Evolutionary conservation across 2,797 vertebrate genomes (phyloP).

Genomic region (Varecia variegata): DNA sequence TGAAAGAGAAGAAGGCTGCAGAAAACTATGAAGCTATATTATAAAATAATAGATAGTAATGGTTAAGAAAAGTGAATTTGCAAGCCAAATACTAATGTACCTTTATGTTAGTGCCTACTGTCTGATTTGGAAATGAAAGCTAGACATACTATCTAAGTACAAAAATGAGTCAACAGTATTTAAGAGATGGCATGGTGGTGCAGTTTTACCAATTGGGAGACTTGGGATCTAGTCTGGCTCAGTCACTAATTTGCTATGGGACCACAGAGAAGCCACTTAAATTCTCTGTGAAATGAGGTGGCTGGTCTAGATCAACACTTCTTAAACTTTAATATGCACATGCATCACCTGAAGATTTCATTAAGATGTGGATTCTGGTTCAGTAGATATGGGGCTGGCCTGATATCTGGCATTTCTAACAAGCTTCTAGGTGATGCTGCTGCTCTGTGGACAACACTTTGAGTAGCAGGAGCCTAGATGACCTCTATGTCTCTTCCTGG

Average conservation of each 20-base stretch:
- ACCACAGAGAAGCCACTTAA: background rate
- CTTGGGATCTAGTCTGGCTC: background rate
- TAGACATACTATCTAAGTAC: background rate
- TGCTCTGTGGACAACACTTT: background rate
- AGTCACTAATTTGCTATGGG: background rate
- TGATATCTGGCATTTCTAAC: background rate
- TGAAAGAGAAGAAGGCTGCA: background rate
- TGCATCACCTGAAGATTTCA: background rate
- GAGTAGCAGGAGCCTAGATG: background rate
- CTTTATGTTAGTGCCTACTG: background rate
- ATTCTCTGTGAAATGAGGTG: background rate
- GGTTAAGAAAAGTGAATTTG: background rate
- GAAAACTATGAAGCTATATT: background rate
- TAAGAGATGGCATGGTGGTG: background rate
- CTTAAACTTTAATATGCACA: background rate
- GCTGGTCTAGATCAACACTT: background rate
- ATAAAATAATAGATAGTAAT: background rate
- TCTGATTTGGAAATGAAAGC: background rate
- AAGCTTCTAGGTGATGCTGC: background rate
- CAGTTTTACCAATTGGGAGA: background rate
- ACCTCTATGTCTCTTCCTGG: background rate
- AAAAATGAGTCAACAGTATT: background rate
- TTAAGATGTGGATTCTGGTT: background rate
- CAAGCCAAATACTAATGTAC: background rate
- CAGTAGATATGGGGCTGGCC: background rate